phyloP scores from a whole-genome alignment of 2,797 vertebrate species.

The Podargus strigoides region DNA sequence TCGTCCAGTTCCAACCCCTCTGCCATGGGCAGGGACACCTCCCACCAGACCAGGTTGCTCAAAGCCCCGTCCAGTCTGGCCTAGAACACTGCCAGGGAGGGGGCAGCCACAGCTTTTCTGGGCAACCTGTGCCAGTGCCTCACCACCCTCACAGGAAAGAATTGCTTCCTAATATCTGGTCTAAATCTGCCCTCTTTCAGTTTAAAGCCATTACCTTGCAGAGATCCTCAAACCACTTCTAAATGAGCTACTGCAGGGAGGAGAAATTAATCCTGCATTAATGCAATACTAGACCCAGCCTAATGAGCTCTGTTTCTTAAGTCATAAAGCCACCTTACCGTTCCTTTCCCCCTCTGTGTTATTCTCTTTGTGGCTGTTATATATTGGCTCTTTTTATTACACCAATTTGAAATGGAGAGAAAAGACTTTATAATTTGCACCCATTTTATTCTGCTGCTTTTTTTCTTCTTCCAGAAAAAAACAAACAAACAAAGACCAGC shows the following conservation, averaged over 20 bases:
- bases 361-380: background rate
- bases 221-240: background rate
- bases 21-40: no score
- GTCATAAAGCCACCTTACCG: background rate
- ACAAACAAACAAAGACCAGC: background rate
- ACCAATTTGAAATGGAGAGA: background rate
- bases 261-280: background rate
- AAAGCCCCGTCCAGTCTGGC: no score
- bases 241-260: background rate
- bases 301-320: background rate
- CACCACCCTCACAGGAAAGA: no score
- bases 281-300: background rate
- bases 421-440: background rate
- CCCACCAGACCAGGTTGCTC: no score
- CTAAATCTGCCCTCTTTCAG: no score
- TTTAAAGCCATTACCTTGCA: no score
- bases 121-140: no score
- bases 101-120: no score
- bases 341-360: background rate
- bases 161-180: no score
- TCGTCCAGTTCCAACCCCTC: no score
- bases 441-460: background rate
- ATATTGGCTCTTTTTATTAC: background rate
- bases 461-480: background rate
- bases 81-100: no score